Conservation (phyloP, 2,113 vertebrate genomes). For the Agapornis roseicollis region DNA sequence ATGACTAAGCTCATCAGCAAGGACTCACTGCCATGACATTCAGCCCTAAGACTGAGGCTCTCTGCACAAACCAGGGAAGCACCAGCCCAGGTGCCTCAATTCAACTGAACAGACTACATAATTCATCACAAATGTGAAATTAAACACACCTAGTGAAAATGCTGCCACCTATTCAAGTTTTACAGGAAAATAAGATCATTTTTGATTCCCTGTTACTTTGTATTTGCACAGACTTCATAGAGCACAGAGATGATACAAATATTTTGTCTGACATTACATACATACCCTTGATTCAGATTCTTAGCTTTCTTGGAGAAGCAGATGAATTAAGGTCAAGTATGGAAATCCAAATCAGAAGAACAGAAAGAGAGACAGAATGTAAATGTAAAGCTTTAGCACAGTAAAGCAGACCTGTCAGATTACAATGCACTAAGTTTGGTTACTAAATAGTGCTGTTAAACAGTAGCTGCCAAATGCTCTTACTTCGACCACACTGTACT, state of each 20-base stretch:
- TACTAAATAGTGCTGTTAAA: not conserved
- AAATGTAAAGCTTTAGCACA: not conserved
- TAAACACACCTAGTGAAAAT: not conserved
- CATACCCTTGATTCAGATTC: not conserved
- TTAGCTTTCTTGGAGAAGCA: not conserved
- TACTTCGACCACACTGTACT: not conserved
- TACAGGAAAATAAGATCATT: not conserved
- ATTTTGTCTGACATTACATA: not conserved
- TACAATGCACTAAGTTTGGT: not conserved
- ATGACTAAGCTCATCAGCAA: not conserved
- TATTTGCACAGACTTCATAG: not conserved
- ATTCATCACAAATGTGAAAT: not conserved
- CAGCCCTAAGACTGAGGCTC: not conserved
- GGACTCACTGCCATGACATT: not conserved
- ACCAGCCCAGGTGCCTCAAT: not conserved
- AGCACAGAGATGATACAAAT: not conserved
- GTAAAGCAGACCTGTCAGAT: not conserved
- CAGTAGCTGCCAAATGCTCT: not conserved
- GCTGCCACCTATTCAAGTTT: not conserved
- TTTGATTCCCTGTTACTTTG: not conserved
- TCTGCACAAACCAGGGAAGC: not conserved
- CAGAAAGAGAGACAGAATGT: not conserved
- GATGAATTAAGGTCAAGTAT: not conserved
- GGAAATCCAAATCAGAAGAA: not conserved
- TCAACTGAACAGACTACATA: not conserved